These are phyloP conservation scores for Brachyrhaphis roseni DNA, from an alignment of 2,797 vertebrate genomes.

Conservation along the genomic window DNA sequence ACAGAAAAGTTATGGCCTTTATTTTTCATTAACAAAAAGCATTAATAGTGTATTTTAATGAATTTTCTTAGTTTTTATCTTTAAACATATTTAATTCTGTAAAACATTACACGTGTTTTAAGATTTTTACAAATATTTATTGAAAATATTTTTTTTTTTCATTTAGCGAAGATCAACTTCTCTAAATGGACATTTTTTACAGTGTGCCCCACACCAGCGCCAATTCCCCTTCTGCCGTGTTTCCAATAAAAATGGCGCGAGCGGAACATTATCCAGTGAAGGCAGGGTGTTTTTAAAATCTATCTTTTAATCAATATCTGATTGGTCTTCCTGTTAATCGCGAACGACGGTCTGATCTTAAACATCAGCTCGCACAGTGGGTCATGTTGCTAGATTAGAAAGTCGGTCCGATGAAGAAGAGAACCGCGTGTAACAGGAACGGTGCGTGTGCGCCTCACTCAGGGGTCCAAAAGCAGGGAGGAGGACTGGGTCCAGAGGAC, in stretches of 20 bases:
- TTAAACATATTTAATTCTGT: not conserved
- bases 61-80: not conserved
- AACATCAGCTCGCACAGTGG: not conserved
- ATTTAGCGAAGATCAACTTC: not conserved
- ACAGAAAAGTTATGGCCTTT: not conserved
- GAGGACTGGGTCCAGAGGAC: not conserved
- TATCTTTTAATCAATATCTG: slow-evolving; percentile 33
- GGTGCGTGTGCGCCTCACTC: not conserved
- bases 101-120: not conserved
- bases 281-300: slow-evolving; percentile 37
- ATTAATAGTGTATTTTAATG: not conserved
- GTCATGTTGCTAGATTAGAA: slow-evolving; percentile 15
- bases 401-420: not conserved
- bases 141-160: not conserved
- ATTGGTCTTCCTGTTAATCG: slow-evolving; percentile 39
- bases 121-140: not conserved
- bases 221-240: slow-evolving; percentile 54
- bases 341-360: slow-evolving; percentile 15
- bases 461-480: not conserved
- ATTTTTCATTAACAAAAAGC: not conserved
- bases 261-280: slow-evolving; percentile 32
- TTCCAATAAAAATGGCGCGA: slow-evolving; percentile 70
- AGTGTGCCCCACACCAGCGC: slow-evolving; percentile 58
- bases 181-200: slow-evolving; percentile 57
- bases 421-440: slow-evolving; percentile 13